phyloP scores from a whole-genome alignment of 1,140 invertebrate species.

The Idris sp. region DNA sequence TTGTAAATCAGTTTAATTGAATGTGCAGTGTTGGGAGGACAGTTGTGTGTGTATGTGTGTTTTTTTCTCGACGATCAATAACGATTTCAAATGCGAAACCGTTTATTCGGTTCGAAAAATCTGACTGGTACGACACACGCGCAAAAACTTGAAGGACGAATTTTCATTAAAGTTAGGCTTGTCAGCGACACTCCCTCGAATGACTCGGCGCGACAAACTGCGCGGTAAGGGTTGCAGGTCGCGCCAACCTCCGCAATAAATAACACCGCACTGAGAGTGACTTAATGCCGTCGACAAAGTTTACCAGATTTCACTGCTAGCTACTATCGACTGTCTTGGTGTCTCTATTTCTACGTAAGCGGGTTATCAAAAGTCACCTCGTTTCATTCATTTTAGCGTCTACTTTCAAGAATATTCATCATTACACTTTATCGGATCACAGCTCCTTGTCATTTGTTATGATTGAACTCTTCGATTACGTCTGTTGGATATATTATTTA shows the following conservation, averaged over 20 bases:
- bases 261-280: slow-evolving; percentile 64
- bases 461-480: slow-evolving; percentile 22
- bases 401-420: slow-evolving; percentile 53
- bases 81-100: slow-evolving; percentile 4
- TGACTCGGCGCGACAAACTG: slow-evolving; percentile 60
- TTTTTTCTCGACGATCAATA: not conserved
- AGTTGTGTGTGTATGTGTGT: no score
- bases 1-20: no score
- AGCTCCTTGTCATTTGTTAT: slow-evolving; percentile 23
- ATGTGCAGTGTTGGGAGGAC: no score
- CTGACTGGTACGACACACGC: slow-evolving; percentile 42
- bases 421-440: slow-evolving; percentile 22
- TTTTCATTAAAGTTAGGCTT: slow-evolving; percentile 63
- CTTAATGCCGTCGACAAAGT: slow-evolving; percentile 65
- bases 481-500: slow-evolving; percentile 5
- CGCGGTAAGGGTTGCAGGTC: slow-evolving; percentile 65
- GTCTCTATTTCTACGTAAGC: slow-evolving; percentile 56
- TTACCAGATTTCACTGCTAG: slow-evolving; percentile 55
- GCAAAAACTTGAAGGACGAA: slow-evolving; percentile 61
- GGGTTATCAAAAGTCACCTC: slow-evolving; percentile 59
- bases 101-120: slow-evolving; percentile 18
- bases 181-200: slow-evolving; percentile 59
- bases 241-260: slow-evolving; percentile 60
- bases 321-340: slow-evolving; percentile 54
- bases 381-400: slow-evolving; percentile 44